These are phyloP conservation scores for Bombus haemorrhoidalis DNA, from an alignment of 1,140 invertebrate genomes.

Conservation along the genomic window DNA sequence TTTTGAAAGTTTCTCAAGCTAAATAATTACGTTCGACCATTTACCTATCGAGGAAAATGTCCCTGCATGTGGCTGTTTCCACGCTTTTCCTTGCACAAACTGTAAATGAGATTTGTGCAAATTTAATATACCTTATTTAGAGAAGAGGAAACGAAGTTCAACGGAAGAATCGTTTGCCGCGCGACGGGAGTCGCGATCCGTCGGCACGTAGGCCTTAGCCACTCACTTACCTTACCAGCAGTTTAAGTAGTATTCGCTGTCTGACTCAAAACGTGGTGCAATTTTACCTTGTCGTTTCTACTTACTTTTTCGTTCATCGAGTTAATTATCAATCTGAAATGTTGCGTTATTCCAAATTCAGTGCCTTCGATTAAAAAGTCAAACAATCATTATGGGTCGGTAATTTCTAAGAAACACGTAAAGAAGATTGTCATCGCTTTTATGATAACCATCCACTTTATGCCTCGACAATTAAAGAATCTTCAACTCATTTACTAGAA, in stretches of 20 bases:
- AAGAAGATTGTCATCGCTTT: not conserved
- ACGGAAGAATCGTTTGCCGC: constrained; percentile 4
- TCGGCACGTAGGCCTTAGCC: constrained; percentile 59
- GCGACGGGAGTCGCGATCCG: constrained; percentile 72
- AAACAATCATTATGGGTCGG: too few species aligned
- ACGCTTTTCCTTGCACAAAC: not conserved
- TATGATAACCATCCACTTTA: not conserved
- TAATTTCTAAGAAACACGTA: not conserved
- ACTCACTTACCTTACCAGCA: too few species aligned
- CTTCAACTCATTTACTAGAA: not conserved
- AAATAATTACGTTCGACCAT: not conserved
- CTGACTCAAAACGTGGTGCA: not conserved
- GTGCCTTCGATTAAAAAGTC: not conserved
- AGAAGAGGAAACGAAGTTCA: not conserved
- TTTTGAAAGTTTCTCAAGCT: not conserved
- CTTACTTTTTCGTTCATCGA: not conserved
- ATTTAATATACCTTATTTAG: not conserved
- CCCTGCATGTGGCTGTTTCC: not conserved
- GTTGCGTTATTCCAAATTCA: not conserved
- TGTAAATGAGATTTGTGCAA: not conserved
- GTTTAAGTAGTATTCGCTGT: constrained; percentile 30
- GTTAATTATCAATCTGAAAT: not conserved
- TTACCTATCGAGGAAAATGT: not conserved
- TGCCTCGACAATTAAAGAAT: not conserved
- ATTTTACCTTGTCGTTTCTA: not conserved